These are phyloP conservation scores for Clusia tigrina DNA, from an alignment of 2,888 invertebrate genomes.

Conservation along the genomic window DNA sequence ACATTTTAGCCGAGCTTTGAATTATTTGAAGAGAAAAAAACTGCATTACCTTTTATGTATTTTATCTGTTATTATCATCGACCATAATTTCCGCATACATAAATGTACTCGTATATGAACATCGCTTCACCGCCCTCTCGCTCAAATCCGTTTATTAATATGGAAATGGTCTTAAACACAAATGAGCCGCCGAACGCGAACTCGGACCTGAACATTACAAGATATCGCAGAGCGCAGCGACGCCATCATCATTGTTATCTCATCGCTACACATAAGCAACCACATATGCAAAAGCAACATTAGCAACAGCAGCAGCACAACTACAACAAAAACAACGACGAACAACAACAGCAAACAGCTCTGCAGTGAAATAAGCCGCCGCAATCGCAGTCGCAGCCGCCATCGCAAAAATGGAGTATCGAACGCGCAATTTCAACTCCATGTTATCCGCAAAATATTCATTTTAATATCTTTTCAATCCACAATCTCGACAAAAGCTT, in stretches of 20 bases:
- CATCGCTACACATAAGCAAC: conserved; percentile 35
- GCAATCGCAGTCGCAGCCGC: conserved; percentile 28
- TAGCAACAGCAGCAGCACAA: conserved; percentile 19
- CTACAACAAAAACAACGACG: not conserved
- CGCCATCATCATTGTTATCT: conserved; percentile 39
- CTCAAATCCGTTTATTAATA: conserved; percentile 56
- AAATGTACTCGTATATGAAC: too few species aligned
- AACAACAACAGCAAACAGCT: not conserved
- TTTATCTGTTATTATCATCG: too few species aligned
- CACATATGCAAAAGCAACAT: conserved; percentile 44
- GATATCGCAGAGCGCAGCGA: conserved; percentile 49
- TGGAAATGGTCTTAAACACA: conserved; percentile 37
- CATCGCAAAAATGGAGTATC: conserved; percentile 39
- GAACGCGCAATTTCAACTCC: conserved; percentile 54
- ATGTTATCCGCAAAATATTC: conserved; percentile 60
- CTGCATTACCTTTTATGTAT: too few species aligned
- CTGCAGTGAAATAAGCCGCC: conserved; percentile 40
- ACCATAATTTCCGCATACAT: too few species aligned
- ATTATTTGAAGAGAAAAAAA: too few species aligned
- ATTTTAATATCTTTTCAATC: conserved; percentile 62
- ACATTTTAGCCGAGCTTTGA: too few species aligned
- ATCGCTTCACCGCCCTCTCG: too few species aligned
- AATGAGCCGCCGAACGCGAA: conserved; percentile 3
- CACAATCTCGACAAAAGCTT: conserved; percentile 42
- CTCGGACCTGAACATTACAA: conserved; percentile 48